These are phyloP conservation scores for Hiodon alosoides DNA, from an alignment of 2,113 vertebrate genomes.

Conservation along the genomic window DNA sequence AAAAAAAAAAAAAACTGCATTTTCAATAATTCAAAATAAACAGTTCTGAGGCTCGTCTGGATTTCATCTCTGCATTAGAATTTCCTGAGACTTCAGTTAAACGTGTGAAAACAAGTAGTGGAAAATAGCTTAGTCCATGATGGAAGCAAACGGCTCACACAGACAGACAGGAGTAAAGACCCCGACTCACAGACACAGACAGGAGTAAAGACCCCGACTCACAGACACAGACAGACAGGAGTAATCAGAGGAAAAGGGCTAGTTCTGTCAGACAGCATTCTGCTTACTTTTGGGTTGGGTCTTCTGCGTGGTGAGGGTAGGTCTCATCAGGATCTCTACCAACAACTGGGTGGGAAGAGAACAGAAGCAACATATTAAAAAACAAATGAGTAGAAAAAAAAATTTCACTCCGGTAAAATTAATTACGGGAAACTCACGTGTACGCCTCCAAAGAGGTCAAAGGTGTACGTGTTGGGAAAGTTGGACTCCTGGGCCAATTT, in stretches of 20 bases:
- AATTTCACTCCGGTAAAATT: neutral
- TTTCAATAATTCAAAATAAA: neutral
- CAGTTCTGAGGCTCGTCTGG: too few relatives aligned
- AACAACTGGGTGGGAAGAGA: conserved; percentile 69
- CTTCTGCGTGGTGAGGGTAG: conserved; percentile 88
- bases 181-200: too few relatives aligned
- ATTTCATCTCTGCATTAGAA: too few relatives aligned
- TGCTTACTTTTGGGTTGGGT: conserved; percentile 89
- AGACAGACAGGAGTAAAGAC: too few relatives aligned
- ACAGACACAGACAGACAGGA: too few relatives aligned
- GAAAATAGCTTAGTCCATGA: too few relatives aligned
- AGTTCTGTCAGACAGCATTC: neutral
- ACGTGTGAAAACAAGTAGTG: too few relatives aligned
- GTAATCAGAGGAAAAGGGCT: neutral
- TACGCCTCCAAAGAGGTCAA: conserved; percentile 96
- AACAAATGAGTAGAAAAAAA: neutral
- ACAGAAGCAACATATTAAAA: conserved; percentile 4
- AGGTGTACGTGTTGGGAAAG: conserved; percentile 92
- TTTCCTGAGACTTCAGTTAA: too few relatives aligned
- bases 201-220: too few relatives aligned
- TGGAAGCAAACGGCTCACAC: too few relatives aligned
- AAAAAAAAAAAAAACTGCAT: too few relatives aligned
- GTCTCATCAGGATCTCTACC: conserved; percentile 95
- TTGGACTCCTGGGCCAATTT: conserved; percentile 86
- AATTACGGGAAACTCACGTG: conserved; percentile 75